Evolutionary conservation across 2,797 vertebrate species (phyloP).

Genomic region (Orientallactaga sibirica): DNA sequence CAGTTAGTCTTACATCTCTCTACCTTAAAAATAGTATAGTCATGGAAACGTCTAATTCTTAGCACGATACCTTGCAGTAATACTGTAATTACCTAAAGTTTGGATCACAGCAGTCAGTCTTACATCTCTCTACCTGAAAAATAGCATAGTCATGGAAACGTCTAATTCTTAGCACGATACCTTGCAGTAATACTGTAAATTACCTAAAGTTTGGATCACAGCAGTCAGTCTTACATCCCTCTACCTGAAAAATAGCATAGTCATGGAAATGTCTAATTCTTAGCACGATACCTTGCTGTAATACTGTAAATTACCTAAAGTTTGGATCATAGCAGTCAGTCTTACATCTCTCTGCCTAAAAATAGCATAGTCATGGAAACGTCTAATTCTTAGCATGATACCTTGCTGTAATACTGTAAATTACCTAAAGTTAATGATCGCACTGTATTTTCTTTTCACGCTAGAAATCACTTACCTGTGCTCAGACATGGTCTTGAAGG

Average conservation of each 20-base stretch:
- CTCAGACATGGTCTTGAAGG: not conserved
- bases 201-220: not conserved
- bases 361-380: slow-evolving; percentile 1
- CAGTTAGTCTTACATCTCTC: no score
- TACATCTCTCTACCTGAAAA: slow-evolving; percentile 18
- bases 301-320: not conserved
- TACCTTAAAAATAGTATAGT: no score
- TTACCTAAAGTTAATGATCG: not conserved
- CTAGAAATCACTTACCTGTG: slow-evolving; percentile 48
- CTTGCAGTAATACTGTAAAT: slow-evolving; percentile 27
- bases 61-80: no score
- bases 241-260: not conserved
- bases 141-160: not conserved
- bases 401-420: slow-evolving; percentile 42
- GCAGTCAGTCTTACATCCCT: not conserved
- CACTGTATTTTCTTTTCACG: slow-evolving; percentile 20
- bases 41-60: no score
- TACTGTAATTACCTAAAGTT: no score
- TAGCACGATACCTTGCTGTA: slow-evolving; percentile 46
- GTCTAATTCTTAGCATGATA: slow-evolving; percentile 48
- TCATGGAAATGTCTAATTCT: slow-evolving; percentile 46
- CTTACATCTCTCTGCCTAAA: not conserved
- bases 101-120: slow-evolving; percentile 3
- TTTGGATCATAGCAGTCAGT: slow-evolving; percentile 1
- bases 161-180: slow-evolving; percentile 49